Base-by-base conservation (phyloP, 2,113 vertebrate genomes). In the Platysteira castanea region DNA sequence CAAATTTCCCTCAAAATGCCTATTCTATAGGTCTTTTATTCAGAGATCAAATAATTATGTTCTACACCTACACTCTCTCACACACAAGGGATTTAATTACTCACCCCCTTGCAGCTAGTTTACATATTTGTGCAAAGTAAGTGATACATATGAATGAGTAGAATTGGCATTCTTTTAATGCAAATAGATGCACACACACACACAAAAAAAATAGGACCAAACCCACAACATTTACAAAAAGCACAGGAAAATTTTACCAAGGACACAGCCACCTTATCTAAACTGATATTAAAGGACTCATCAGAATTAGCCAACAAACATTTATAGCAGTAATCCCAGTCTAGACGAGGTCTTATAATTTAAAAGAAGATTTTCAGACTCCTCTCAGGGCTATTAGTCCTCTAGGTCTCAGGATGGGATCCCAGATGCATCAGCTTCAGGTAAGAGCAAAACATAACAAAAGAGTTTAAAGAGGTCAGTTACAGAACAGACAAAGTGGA, bases 281-380 rank as follows among this genome's bases (percentile, higher is more conserved):
- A 65, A 60, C 14, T 47, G 24, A 52, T 69, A 64, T 18, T 13
- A 76, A 80, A 57, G 10, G 28, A 73, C 27, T 44, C 39, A 23
- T 57, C 23, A 67, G 65, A 95, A 81, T 84, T 73, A 95, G 27
- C 31, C 35, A 93, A 59, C 8, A n/a, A 68, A 49, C 2, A 77
- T 74, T 84, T 59, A 44, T 57, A 69, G 30, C 39, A 75, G 11
- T 67, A 92, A 92, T 86, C 64, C 44, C 63, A 78, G 79, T 81
- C 83, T 79, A 93, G 80, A 87, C 21, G 59, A 93, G 24, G 71
- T 63, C 6, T 94, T 93, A 50, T 35, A 67, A 71, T 70, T 78
- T 52, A 87, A 96, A 91, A 53, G 44, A 37, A 92, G 56, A 84
- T 89, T 91, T 95, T 63, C 64, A 89, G 50, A 77, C 70, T 67